These are phyloP conservation scores for Marasmarcha lunaedactyla DNA, from an alignment of 2,888 invertebrate species.

Conservation along the genomic window DNA sequence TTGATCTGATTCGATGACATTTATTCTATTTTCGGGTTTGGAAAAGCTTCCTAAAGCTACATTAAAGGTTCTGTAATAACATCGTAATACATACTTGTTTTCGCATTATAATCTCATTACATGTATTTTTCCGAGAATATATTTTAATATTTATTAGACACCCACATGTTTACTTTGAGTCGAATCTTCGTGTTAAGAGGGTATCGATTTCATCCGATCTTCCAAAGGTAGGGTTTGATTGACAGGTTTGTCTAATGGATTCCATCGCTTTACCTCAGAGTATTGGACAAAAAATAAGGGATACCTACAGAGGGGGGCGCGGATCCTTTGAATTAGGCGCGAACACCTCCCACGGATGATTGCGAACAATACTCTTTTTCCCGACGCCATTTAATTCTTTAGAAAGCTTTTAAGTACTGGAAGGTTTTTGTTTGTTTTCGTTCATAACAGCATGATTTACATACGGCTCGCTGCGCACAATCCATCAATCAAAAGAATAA, in stretches of 20 bases:
- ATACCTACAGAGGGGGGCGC: constrained; percentile 24
- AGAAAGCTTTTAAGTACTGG: constrained; percentile 12
- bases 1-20: too few species aligned
- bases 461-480: too few species aligned
- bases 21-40: too few species aligned
- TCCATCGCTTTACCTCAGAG: constrained; percentile 20
- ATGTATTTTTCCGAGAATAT: too few species aligned
- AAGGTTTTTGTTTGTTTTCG: not conserved
- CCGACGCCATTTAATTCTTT: constrained; percentile 17
- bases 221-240: constrained; percentile 43
- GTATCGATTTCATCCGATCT: constrained; percentile 46
- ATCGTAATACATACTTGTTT: too few species aligned
- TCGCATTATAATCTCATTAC: too few species aligned
- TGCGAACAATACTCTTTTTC: constrained; percentile 12
- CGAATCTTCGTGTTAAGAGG: constrained; percentile 8
- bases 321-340: constrained; percentile 34
- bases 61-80: too few species aligned
- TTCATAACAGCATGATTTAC: too few species aligned
- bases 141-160: too few species aligned
- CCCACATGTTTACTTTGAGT: too few species aligned
- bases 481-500: too few species aligned
- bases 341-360: constrained; percentile 28
- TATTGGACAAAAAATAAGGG: not conserved
- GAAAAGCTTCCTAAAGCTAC: too few species aligned
- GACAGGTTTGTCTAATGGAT: constrained; percentile 41